These are phyloP conservation scores for Syngnathus rostellatus DNA, from an alignment of 2,797 vertebrate genomes.

Conservation along the genomic window DNA sequence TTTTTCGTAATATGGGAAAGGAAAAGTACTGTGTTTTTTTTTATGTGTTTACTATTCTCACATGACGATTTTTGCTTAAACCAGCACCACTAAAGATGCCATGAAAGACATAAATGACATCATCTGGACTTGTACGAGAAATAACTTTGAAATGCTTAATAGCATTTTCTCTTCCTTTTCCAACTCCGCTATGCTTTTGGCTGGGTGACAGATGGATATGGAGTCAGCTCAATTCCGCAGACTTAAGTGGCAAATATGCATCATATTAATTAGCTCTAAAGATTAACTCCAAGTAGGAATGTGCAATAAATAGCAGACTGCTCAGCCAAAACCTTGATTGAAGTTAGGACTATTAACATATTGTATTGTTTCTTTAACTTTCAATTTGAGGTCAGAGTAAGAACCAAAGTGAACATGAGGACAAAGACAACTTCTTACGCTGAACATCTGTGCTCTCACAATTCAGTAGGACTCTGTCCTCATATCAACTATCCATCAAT, in stretches of 20 bases:
- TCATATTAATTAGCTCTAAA: slow-evolving; percentile 50
- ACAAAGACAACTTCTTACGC: not conserved
- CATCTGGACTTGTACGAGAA: slow-evolving; percentile 1
- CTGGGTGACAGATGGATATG: slow-evolving; percentile 34
- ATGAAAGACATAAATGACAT: slow-evolving; percentile 10
- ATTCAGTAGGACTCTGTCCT: not conserved
- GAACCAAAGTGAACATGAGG: slow-evolving; percentile 17
- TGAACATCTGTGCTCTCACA: not conserved
- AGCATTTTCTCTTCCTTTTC: slow-evolving; percentile 7
- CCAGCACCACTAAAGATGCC: not conserved
- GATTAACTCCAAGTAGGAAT: slow-evolving; percentile 43
- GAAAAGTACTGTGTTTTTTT: not conserved
- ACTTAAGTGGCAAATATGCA: slow-evolving; percentile 34
- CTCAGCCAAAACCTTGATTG: slow-evolving; percentile 26
- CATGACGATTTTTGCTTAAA: not conserved
- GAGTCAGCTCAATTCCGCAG: slow-evolving; percentile 37
- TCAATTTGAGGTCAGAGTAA: slow-evolving; percentile 12
- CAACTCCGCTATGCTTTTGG: slow-evolving; percentile 22
- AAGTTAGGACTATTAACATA: slow-evolving; percentile 15
- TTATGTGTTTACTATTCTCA: not conserved
- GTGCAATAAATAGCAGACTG: slow-evolving; percentile 32
- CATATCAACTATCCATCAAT: not conserved
- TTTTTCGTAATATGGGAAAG: not conserved
- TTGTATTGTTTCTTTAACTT: slow-evolving; percentile 9
- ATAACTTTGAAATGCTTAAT: slow-evolving; percentile 3